Evolutionary conservation across 2,888 invertebrate genomes (phyloP), one percentile per base, ranked within the genome.

Genomic region (Dynastes hyllus): DNA sequence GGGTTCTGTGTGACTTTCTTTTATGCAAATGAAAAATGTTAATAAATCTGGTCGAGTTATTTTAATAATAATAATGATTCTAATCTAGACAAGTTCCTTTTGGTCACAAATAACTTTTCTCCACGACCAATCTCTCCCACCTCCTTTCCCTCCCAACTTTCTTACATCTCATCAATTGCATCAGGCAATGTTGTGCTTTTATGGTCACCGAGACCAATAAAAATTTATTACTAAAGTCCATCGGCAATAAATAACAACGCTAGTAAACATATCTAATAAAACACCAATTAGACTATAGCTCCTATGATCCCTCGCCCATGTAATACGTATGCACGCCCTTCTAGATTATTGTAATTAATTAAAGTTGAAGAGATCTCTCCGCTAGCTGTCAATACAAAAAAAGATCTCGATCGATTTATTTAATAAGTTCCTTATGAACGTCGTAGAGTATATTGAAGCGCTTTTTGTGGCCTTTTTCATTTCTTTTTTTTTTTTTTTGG

Each of bases 231-330:
- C 37, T 66, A 66, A 37, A 13, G 66, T 37, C 40, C 16, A 40
- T 22, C 55, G 55, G 66, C 16, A 66, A 66, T 66, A 66, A 66
- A 66, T 66, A 40, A 66, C 66, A 40, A 8, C 40, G 66, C 29
- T 66, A 66, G 66, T 66, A 66, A 66, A 66, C 40, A 66, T 37
- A 66, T 66, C 66, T 40, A 40, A 66, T 66, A 40, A 66, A 37
- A 66, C 16, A 66, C 66, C 40, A 40, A 66, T 45, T 45, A 45
- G 45, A 45, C 8, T 45, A 45, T 45, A 11, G 45, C 45, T 8
- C 9, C 45, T 45, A 45, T 45, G 45, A 45, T 45, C 45, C 11
- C 11, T 45, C 45, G 45, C 11, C 45, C 45, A 2, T 9, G 8
- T 8, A 45, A 8, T 11, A 8, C 11, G 11, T 8, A 45, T 45